phyloP scores from a whole-genome alignment of 2,797 vertebrate genomes.

The Enteromius mattozi region DNA sequence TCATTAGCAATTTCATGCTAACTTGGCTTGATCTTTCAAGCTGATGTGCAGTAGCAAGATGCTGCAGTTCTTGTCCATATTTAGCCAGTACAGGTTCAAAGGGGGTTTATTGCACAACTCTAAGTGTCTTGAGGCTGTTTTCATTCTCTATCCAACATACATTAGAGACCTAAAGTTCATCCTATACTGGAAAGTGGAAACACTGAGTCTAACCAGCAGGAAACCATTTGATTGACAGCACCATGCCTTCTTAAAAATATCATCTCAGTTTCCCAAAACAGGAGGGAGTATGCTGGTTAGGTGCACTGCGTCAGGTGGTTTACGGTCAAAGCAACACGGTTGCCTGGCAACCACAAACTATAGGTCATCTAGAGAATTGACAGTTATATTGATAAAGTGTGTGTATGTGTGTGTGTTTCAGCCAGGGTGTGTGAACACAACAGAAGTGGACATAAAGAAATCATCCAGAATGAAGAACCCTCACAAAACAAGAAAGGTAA shows the following conservation, averaged over 20 bases:
- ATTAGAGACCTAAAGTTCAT: conserved; percentile 1
- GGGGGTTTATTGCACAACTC: conserved; percentile 13
- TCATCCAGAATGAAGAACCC: conserved; percentile 98
- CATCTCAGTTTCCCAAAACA: conserved; percentile 47
- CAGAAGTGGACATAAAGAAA: conserved; percentile 98
- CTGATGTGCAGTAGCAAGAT: conserved; percentile 15
- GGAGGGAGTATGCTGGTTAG: conserved; percentile 3
- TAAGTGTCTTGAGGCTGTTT: neutral
- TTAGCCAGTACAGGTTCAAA: conserved; percentile 12
- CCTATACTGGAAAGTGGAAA: conserved; percentile 12
- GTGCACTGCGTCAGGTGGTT: conserved; percentile 6
- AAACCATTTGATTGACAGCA: conserved; percentile 28
- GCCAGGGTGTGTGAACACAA: conserved; percentile 98
- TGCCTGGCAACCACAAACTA: conserved; percentile 19
- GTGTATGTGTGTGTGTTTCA: conserved; percentile 63
- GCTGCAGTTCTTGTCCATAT: conserved; percentile 9
- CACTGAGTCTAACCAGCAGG: conserved; percentile 23
- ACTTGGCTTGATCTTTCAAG: conserved; percentile 41
- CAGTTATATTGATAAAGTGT: conserved; percentile 22
- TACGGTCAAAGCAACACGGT: neutral
- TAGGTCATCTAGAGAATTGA: conserved; percentile 4
- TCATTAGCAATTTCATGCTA: conserved; percentile 57
- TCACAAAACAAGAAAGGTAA: conserved; percentile 97
- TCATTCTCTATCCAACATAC: neutral
- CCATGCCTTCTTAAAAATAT: conserved; percentile 21